Evolutionary conservation across 2,797 vertebrate species (phyloP).

Genomic region (Odontamblyopus lacepedii): DNA sequence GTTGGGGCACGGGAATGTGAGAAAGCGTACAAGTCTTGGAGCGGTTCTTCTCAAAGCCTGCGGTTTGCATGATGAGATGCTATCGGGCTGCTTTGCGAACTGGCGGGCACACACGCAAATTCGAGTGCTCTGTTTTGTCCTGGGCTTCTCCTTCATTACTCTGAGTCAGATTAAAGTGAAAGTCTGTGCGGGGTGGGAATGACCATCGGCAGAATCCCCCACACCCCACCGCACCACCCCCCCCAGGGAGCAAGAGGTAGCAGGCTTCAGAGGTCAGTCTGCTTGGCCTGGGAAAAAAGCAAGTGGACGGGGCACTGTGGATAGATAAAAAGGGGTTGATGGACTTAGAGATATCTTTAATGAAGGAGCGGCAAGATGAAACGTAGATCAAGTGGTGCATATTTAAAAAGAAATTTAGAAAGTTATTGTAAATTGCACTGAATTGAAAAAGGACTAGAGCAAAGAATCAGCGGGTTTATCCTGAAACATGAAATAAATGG

Average conservation of each 20-base stretch:
- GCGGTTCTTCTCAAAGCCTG: conserved; percentile 49
- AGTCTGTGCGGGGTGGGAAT: conserved; percentile 67
- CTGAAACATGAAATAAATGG: conserved; percentile 72
- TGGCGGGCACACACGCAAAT: conserved; percentile 22
- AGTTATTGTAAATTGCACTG: not conserved
- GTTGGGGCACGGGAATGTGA: conserved; percentile 55
- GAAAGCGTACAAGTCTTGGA: conserved; percentile 50
- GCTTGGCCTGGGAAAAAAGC: conserved; percentile 74
- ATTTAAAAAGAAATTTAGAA: not conserved
- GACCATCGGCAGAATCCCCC: conserved; percentile 53
- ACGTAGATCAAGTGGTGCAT: not conserved
- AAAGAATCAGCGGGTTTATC: not conserved
- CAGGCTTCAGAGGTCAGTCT: conserved; percentile 70
- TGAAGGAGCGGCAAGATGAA: not conserved
- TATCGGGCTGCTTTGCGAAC: conserved; percentile 72
- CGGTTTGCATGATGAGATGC: conserved; percentile 64
- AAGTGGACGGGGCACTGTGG: conserved; percentile 10
- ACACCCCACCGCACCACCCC: conserved; percentile 11
- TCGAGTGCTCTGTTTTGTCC: conserved; percentile 36
- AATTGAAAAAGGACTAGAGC: not conserved
- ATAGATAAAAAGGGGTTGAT: conserved; percentile 35
- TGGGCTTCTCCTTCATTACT: conserved; percentile 38
- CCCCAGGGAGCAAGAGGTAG: conserved; percentile 70
- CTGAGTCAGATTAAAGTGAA: conserved; percentile 61
- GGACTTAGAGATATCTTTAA: conserved; percentile 39